These are phyloP conservation scores for Cordilura impudica DNA, from an alignment of 2,888 invertebrate species.

Conservation along the genomic window DNA sequence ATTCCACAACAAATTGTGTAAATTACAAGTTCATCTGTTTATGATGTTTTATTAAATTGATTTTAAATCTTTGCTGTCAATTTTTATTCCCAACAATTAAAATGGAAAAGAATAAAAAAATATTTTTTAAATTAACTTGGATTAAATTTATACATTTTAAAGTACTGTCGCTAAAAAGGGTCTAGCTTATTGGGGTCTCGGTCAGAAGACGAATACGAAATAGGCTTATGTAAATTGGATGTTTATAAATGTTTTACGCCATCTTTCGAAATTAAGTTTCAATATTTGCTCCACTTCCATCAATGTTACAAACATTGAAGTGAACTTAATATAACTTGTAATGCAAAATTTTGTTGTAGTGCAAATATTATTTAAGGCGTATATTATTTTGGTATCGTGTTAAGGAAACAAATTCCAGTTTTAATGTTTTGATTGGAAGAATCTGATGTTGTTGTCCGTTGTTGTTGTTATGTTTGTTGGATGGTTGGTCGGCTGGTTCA, in stretches of 20 bases:
- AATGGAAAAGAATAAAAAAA: background rate
- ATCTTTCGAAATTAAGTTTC: too few relatives aligned
- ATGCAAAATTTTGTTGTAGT: background rate
- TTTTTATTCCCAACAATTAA: conserved; percentile 27
- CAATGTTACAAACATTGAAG: background rate
- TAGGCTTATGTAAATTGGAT: too few relatives aligned
- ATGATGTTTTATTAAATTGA: conserved; percentile 62
- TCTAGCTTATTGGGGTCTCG: too few relatives aligned
- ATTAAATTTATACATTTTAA: background rate
- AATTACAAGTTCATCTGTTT: conserved; percentile 59
- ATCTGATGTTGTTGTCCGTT: conserved; percentile 35
- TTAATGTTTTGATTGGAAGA: conserved; percentile 47
- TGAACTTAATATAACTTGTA: background rate
- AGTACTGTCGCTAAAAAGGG: too few relatives aligned
- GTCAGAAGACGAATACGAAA: too few relatives aligned
- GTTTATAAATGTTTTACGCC: too few relatives aligned
- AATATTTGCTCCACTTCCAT: too few relatives aligned
- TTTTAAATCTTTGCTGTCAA: conserved; percentile 60
- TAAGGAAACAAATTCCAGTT: conserved; percentile 41
- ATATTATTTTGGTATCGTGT: conserved; percentile 16
- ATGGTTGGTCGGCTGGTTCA: background rate
- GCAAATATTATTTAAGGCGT: conserved; percentile 15
- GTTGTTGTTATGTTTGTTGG: conserved; percentile 13
- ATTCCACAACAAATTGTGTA: conserved; percentile 39
- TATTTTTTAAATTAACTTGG: background rate